These are phyloP conservation scores for Tetranychus cinnabarinus DNA, from an alignment of 1,140 invertebrate genomes.

Conservation along the genomic window DNA sequence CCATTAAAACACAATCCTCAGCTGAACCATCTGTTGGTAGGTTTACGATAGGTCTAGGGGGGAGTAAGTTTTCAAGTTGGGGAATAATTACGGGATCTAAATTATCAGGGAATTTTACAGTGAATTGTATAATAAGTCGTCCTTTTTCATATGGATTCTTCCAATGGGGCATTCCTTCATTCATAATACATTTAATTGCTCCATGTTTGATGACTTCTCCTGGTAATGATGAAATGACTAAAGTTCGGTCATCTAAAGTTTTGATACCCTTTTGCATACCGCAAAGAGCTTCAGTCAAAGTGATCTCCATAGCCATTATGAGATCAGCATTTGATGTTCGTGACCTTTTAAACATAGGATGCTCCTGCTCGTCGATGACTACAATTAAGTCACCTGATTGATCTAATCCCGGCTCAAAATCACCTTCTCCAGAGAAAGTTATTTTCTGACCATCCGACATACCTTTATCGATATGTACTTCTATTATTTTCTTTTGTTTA, in stretches of 20 bases:
- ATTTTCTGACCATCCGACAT: constrained; percentile 95
- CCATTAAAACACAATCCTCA: constrained; percentile 18
- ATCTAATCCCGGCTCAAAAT: constrained; percentile 76
- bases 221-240: constrained; percentile 61
- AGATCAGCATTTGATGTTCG: constrained; percentile 45
- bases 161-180: constrained; percentile 91
- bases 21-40: constrained; percentile 60
- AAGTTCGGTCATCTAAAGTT: constrained; percentile 73
- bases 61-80: constrained; percentile 57
- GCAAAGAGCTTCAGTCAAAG: constrained; percentile 77
- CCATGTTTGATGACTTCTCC: constrained; percentile 63
- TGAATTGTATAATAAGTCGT: constrained; percentile 70
- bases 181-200: constrained; percentile 66
- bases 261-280: constrained; percentile 81
- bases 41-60: constrained; percentile 42
- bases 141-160: constrained; percentile 93
- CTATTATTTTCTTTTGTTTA: constrained; percentile 76
- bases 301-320: constrained; percentile 37
- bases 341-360: constrained; percentile 49
- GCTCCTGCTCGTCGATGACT: constrained; percentile 87
- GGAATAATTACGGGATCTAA: constrained; percentile 45
- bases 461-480: constrained; percentile 93
- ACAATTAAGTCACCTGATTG: constrained; percentile 90
- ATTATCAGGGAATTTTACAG: constrained; percentile 56
- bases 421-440: constrained; percentile 77